These are phyloP conservation scores for Shinisaurus crocodilurus DNA, from an alignment of 2,113 vertebrate genomes.

Conservation along the genomic window DNA sequence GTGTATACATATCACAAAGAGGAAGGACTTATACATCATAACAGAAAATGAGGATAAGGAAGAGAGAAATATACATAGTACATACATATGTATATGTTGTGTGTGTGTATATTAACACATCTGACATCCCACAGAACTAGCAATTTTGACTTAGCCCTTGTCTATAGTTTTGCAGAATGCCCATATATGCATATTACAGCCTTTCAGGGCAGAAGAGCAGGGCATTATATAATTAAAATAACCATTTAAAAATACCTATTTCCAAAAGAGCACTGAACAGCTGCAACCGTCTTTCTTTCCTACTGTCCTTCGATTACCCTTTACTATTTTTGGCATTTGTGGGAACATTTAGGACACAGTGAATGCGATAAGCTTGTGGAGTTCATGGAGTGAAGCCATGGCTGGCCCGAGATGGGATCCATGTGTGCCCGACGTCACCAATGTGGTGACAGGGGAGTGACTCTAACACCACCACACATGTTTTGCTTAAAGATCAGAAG, in stretches of 20 bases:
- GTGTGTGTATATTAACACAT: too few relatives aligned
- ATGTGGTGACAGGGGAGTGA: conserved; percentile 7
- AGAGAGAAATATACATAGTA: too few relatives aligned
- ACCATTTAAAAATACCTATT: neutral
- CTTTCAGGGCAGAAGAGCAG: neutral
- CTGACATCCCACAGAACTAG: too few relatives aligned
- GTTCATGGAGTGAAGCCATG: conserved; percentile 17
- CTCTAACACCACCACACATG: conserved; percentile 10
- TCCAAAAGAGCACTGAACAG: neutral
- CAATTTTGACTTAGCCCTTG: neutral
- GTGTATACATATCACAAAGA: too few relatives aligned
- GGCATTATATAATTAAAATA: neutral
- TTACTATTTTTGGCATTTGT: conserved; percentile 17
- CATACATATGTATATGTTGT: too few relatives aligned
- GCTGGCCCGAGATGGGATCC: conserved; percentile 1
- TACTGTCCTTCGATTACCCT: neutral
- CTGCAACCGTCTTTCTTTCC: neutral
- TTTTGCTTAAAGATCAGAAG: conserved; percentile 4
- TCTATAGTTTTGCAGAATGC: neutral
- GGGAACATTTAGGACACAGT: neutral
- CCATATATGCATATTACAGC: neutral
- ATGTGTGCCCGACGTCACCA: neutral
- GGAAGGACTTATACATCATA: too few relatives aligned
- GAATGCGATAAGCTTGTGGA: conserved; percentile 21
- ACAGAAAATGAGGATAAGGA: too few relatives aligned